Conservation (phyloP, 2,797 vertebrate species). For the Pseudomugil tenellus region DNA sequence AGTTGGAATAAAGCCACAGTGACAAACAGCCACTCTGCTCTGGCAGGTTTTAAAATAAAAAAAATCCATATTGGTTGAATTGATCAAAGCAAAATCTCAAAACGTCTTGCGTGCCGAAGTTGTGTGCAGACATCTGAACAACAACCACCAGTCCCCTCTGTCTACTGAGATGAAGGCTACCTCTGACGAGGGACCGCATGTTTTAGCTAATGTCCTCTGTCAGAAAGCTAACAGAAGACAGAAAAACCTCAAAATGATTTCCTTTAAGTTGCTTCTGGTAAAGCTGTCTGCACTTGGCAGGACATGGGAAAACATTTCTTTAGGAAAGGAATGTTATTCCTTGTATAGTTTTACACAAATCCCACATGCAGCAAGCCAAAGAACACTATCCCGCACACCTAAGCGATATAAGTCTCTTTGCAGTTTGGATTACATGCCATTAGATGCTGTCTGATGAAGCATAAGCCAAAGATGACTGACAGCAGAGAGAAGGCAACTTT, state of each 20-base stretch:
- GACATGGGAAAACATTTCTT: slow-evolving; percentile 25
- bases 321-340: slow-evolving; percentile 17
- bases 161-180: slow-evolving; percentile 34
- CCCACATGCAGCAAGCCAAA: slow-evolving; percentile 48
- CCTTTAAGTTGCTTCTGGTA: slow-evolving; percentile 2
- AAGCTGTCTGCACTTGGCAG: slow-evolving; percentile 24
- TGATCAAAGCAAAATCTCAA: slow-evolving; percentile 38
- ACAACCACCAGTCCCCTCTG: slow-evolving; percentile 30
- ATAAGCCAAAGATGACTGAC: slow-evolving; percentile 60
- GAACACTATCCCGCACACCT: slow-evolving; percentile 47
- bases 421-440: slow-evolving; percentile 55
- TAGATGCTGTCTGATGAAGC: slow-evolving; percentile 61
- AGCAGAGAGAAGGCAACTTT: slow-evolving; percentile 61
- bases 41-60: not conserved
- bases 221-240: slow-evolving; percentile 7
- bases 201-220: slow-evolving; percentile 21
- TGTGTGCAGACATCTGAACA: slow-evolving; percentile 22
- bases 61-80: slow-evolving; percentile 12
- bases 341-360: slow-evolving; percentile 28
- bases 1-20: slow-evolving; percentile 62
- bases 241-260: not conserved
- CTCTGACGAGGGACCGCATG: slow-evolving; percentile 17
- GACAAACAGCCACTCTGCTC: slow-evolving; percentile 12
- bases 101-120: slow-evolving; percentile 17
- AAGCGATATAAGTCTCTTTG: slow-evolving; percentile 43